phyloP scores from a whole-genome alignment of 2,888 invertebrate species.

The Stenchaetothrips biformis region DNA sequence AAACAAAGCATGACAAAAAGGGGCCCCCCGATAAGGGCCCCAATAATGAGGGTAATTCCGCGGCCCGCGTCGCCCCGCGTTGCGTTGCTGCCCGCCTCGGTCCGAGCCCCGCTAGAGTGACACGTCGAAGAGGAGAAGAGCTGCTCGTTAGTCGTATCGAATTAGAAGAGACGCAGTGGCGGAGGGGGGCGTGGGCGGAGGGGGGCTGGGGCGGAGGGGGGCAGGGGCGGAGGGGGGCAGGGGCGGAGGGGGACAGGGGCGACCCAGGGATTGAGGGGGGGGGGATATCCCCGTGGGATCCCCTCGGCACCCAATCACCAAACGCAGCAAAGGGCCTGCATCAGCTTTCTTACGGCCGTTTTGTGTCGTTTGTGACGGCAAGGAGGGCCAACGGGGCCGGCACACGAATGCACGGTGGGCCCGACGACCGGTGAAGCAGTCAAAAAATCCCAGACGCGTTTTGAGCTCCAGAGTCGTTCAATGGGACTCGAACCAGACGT shows the following conservation, averaged over 20 bases:
- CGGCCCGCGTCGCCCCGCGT: no score
- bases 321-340: neutral
- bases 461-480: no score
- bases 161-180: neutral
- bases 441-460: no score
- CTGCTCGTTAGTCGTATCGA: slow-evolving; percentile 12
- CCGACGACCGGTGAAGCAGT: no score
- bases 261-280: no score
- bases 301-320: no score
- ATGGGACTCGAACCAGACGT: no score
- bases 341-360: neutral
- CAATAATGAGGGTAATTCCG: slow-evolving; percentile 7
- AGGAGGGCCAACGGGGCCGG: neutral
- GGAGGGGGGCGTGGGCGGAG: no score
- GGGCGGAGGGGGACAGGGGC: no score
- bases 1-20: neutral
- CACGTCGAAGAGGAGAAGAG: neutral
- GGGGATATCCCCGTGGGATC: no score
- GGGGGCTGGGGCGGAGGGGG: no score
- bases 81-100: neutral
- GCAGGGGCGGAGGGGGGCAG: neutral
- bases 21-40: neutral
- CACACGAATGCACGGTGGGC: no score
- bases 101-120: neutral
- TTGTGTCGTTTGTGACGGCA: neutral